Evolutionary conservation across 2,113 vertebrate genomes (phyloP).

Genomic region (Rhinogobius similis): DNA sequence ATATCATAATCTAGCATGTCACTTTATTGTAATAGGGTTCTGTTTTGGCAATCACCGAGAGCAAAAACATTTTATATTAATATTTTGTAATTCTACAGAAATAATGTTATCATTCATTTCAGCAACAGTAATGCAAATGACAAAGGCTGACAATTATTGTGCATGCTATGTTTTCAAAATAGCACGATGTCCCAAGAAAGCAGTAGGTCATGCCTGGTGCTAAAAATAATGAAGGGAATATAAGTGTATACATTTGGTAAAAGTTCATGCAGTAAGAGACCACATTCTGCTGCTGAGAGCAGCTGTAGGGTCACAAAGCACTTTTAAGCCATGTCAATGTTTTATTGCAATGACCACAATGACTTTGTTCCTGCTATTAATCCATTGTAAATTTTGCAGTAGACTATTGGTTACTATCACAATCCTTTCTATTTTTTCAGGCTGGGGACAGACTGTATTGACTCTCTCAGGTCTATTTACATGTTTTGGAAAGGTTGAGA

Average conservation of each 20-base stretch:
- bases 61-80: neutral
- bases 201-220: no score
- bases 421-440: neutral
- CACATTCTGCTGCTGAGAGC: no score
- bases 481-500: constrained; percentile 1
- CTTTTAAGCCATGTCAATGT: no score
- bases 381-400: neutral
- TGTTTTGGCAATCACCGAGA: constrained; percentile 3
- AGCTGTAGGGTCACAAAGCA: no score
- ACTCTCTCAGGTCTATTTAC: neutral
- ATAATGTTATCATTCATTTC: neutral
- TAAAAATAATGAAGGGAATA: no score
- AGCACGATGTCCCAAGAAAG: no score
- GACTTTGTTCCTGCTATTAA: neutral
- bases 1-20: constrained; percentile 21
- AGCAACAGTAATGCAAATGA: neutral
- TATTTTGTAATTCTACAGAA: neutral
- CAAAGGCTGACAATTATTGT: neutral
- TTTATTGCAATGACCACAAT: neutral
- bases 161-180: no score
- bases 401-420: neutral
- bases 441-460: neutral
- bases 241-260: no score
- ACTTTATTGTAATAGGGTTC: constrained; percentile 6
- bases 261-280: no score